Base-by-base conservation (phyloP, 2,797 vertebrate species). In the Syndactyla subalaris region DNA sequence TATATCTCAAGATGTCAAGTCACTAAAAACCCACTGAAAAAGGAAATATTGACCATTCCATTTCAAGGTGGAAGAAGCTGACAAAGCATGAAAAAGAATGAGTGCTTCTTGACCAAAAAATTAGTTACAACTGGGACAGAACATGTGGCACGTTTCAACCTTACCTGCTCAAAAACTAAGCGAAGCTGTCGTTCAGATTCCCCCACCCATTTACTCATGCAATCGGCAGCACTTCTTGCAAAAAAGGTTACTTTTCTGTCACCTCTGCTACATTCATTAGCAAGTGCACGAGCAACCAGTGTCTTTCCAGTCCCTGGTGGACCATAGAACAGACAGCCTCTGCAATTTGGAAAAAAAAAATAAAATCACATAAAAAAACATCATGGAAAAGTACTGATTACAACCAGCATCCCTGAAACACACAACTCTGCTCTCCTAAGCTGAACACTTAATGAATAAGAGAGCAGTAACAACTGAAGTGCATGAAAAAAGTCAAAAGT, bases 261-360 rank as follows among this genome's bases (percentile, higher is more conserved):
- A 2, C 98, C 98, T 77, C 98, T 98, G 90, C 99, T 99, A 95
- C 99, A 99, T 81, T 99, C 99, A 43, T 99, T 99, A 75, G 99
- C 99, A 97, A 99, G 98, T 3, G 99, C 99, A 96, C 99, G 98
- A 92, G 99, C 99, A 75, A 99, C 98, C 39, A 99, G 97, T 9
- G 99, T 99, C 97, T 99, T 99, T 75, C 99, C 99, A 27, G 99
- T 99, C 73, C 99, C 99, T 6, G 99, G 99, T 70, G 99, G 99
- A 4, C 99, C 99, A 71, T 99, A 99, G 96, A 99, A 99, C 15
- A 99, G 97, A 97, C 99, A 99, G 74, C 99, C 99, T 96, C 99
- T 99, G 85, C 65, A 97, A 94, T 95, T 36, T 32, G 43, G 29
- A 65, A 77, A 77, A 32, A 70, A 83, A 1, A 65, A 4, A 1